A percentile compares a stretch with the other conserved stretches of the same genome.
phyloP scores from a whole-genome alignment of 2,797 vertebrate genomes.

The Silurus aristotelis region DNA sequence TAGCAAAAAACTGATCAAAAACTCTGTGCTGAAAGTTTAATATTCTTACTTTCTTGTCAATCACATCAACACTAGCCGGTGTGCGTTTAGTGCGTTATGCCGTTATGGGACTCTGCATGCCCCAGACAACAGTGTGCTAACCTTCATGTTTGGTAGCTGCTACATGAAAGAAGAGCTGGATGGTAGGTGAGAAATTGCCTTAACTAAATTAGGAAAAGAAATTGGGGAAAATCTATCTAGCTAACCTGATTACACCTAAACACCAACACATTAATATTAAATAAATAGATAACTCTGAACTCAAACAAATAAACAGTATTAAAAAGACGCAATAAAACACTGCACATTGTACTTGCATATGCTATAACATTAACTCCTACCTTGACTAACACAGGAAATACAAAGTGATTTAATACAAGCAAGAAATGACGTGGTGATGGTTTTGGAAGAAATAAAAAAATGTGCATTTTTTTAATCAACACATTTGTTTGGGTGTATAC shows the following conservation, averaged over 20 bases:
- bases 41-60: background rate
- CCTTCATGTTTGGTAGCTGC: background rate
- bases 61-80: background rate
- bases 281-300: background rate
- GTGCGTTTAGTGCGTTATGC: background rate
- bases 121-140: background rate
- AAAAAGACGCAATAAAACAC: background rate
- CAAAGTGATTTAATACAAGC: background rate
- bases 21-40: background rate
- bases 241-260: background rate
- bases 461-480: background rate
- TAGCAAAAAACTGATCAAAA: background rate
- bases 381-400: background rate
- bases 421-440: background rate
- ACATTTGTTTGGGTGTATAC: background rate
- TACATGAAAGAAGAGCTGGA: background rate
- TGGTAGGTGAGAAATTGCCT: background rate
- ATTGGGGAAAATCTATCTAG: background rate
- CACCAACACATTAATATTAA: background rate
- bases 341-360: background rate
- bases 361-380: background rate
- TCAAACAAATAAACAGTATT: background rate
- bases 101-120: background rate
- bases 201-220: background rate
- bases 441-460: background rate